Conservation (phyloP, 2,113 vertebrate genomes). For the Pomatostomus ruficeps region DNA sequence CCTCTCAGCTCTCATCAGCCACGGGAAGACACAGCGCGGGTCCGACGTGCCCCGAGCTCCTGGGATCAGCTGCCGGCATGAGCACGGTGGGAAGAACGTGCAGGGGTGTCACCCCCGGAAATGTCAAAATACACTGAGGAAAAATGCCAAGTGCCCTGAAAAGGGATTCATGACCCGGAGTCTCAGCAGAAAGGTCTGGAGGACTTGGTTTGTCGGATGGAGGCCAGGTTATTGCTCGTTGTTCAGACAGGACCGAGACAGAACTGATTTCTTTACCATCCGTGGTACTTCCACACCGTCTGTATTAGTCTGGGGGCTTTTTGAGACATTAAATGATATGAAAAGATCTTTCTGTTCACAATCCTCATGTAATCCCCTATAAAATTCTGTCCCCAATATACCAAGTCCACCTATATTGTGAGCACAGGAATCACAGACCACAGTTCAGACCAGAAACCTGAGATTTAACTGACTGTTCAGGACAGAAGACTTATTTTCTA, state of each 20-base stretch:
- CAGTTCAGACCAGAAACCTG: not conserved
- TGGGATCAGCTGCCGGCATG: not conserved
- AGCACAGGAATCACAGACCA: not conserved
- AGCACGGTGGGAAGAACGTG: fast-evolving
- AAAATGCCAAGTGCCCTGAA: not conserved
- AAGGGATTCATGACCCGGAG: not conserved
- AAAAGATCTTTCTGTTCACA: not conserved
- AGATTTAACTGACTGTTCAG: not conserved
- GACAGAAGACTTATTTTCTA: not conserved
- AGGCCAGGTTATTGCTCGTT: not conserved
- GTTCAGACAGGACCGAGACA: not conserved
- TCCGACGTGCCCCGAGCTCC: not conserved
- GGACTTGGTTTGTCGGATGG: not conserved
- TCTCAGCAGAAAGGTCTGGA: not conserved
- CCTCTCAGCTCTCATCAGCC: constrained; percentile 60
- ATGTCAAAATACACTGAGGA: not conserved
- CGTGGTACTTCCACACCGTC: not conserved
- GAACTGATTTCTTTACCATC: not conserved
- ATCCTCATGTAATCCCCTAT: fast-evolving
- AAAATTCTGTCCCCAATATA: not conserved
- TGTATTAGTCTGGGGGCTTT: fast-evolving
- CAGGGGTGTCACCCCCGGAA: not conserved
- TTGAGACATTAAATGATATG: not conserved
- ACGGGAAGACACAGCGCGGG: not conserved
- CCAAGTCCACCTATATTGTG: fast-evolving